Conservation (phyloP, 2,888 invertebrate species). For the Agapostemon virescens region DNA sequence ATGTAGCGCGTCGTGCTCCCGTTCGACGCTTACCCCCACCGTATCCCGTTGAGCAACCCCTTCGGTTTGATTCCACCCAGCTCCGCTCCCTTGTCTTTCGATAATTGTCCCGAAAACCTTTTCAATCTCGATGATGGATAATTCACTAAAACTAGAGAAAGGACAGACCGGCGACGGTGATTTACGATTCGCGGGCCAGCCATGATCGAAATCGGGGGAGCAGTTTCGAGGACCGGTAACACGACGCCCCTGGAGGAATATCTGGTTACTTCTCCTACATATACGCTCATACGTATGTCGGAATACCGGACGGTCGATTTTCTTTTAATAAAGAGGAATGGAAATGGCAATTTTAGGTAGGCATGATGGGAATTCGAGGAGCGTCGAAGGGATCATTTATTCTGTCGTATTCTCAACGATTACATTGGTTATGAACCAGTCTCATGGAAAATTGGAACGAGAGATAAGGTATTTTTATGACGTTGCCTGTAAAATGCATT, state of each 20-base stretch:
- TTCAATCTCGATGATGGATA: slow-evolving; percentile 60
- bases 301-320: background rate
- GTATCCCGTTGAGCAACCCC: slow-evolving; percentile 20
- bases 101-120: slow-evolving; percentile 49
- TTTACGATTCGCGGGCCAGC: slow-evolving; percentile 11
- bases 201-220: slow-evolving; percentile 11
- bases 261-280: slow-evolving; percentile 6
- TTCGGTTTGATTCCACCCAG: slow-evolving; percentile 19
- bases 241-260: slow-evolving; percentile 25
- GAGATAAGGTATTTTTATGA: background rate
- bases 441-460: slow-evolving; percentile 7
- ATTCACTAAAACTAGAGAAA: slow-evolving; percentile 62
- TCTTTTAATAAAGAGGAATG: slow-evolving; percentile 27
- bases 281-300: background rate
- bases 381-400: background rate
- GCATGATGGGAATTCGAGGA: slow-evolving; percentile 8
- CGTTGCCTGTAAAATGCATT: background rate
- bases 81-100: slow-evolving; percentile 10
- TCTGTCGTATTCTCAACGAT: slow-evolving; percentile 4
- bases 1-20: slow-evolving; percentile 34
- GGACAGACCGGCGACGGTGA: slow-evolving; percentile 33
- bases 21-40: slow-evolving; percentile 21
- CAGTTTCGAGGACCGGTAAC: slow-evolving; percentile 14
- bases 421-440: background rate
- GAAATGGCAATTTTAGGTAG: background rate